Evolutionary conservation across 2,888 invertebrate species (phyloP), one percentile per base, ranked within the genome.

Genomic region (Drosophila affinis): DNA sequence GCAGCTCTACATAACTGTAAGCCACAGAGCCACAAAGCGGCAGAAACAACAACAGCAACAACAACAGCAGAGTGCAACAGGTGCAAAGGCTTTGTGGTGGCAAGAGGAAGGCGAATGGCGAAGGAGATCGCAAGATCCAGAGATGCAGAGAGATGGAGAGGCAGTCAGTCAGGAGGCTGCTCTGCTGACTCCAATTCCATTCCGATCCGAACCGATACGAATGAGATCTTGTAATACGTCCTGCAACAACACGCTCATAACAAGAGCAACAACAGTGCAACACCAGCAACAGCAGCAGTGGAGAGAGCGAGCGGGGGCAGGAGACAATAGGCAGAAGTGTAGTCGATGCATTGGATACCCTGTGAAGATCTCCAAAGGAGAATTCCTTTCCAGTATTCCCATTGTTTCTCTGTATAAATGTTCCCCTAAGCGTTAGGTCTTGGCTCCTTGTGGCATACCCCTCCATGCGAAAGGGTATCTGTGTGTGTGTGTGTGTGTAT

Each of bases 221-320:
- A 46, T 57, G 73, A 47, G 71, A 56, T 78, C 60, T 78, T 81
- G 81, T 81, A 88, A 83, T 86, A 83, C 80, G 88, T 82, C 82
- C 82, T 82, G 88, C 82, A 79, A 70, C 60, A 78, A 72, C 39
- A 39, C 78, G 75, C 60, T 62, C 61, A 59, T 60, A 46, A 52
- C 68, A 76, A 49, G 72, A 47, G 27, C 75, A 62, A 58, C 65
- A 54, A 60, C 51, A 21, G 21, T 21, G 21, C 21, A 34, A 34
- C 27, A 27, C 0, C 59, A n/a, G 3, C 24, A 24, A 39, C 32
- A 48, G 49, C 59, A n/a, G 12, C 60, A 32, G 39, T 21, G 29
- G 3, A 21, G 12, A 57, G 17, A 47, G 24, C 18, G 5, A 14
- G 10, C 0, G 32, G 58, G 32, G 3, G 32, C 61, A 39, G 59